Conservation (phyloP, 2,888 invertebrate species). For the Drosophila meridiana region DNA sequence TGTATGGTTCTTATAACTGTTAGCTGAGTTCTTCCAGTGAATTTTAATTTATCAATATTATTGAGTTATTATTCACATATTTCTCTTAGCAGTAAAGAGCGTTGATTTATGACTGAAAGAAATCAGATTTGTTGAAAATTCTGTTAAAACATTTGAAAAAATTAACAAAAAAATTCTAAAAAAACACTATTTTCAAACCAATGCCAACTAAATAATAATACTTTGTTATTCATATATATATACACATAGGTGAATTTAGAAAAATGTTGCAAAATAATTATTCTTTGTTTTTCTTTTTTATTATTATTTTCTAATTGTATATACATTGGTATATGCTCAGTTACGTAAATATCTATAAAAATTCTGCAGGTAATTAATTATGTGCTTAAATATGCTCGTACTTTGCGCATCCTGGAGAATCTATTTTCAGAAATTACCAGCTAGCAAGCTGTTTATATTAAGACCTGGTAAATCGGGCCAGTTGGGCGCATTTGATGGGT, state of each 20-base stretch:
- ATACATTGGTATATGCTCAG: slow-evolving; percentile 26
- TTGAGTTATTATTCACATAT: not conserved
- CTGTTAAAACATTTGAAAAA: not conserved
- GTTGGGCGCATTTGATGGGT: slow-evolving; percentile 20
- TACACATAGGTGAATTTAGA: not conserved
- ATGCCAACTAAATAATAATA: not conserved
- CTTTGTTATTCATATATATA: not conserved
- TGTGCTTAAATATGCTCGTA: slow-evolving; percentile 61
- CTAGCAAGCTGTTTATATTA: slow-evolving; percentile 29
- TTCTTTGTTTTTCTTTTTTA: slow-evolving; percentile 14
- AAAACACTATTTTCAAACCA: not conserved
- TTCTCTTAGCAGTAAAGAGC: not conserved
- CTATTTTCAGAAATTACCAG: slow-evolving; percentile 33
- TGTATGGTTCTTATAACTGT: not conserved
- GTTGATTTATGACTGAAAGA: not conserved
- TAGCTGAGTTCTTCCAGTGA: not conserved
- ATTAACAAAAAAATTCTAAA: not conserved
- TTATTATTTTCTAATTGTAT: slow-evolving; percentile 52
- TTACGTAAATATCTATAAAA: slow-evolving; percentile 41
- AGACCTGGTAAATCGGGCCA: slow-evolving; percentile 16
- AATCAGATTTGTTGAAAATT: not conserved
- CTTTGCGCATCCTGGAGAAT: slow-evolving; percentile 47
- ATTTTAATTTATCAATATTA: not conserved
- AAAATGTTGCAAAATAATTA: slow-evolving; percentile 16
- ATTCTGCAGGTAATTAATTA: slow-evolving; percentile 70